Conservation (phyloP, 2,888 invertebrate genomes). For the Mechanitis messenoides region DNA sequence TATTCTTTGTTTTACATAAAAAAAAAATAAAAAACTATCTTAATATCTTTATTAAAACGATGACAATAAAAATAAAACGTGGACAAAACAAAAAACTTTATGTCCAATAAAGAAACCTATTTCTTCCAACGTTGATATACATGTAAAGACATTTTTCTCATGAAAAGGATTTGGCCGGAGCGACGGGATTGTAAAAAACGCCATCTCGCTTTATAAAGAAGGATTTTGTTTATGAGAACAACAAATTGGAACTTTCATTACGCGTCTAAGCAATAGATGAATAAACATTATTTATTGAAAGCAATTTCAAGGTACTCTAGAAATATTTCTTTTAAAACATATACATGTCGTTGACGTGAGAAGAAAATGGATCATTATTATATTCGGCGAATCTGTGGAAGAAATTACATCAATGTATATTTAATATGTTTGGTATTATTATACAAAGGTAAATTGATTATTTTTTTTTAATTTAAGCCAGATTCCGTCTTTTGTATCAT, state of each 20-base stretch:
- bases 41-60: background rate
- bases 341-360: no score
- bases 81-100: background rate
- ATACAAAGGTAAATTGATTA: no score
- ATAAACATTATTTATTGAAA: constrained; percentile 59
- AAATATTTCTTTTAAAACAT: no score
- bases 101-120: background rate
- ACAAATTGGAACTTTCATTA: constrained; percentile 63
- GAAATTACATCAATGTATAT: no score
- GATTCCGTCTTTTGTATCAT: no score
- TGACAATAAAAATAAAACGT: background rate
- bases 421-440: no score
- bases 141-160: constrained; percentile 44
- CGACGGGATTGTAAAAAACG: constrained; percentile 57
- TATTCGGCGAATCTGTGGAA: no score
- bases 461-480: no score
- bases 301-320: constrained; percentile 45
- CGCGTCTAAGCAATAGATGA: constrained; percentile 56
- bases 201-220: constrained; percentile 64
- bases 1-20: no score
- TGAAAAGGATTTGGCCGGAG: constrained; percentile 46
- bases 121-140: constrained; percentile 29
- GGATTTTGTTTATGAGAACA: constrained; percentile 71
- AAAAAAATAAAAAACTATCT: no score
- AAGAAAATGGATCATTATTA: background rate